Base-by-base conservation (phyloP, 2,888 invertebrate genomes). In the Eutolmus rufibarbis region DNA sequence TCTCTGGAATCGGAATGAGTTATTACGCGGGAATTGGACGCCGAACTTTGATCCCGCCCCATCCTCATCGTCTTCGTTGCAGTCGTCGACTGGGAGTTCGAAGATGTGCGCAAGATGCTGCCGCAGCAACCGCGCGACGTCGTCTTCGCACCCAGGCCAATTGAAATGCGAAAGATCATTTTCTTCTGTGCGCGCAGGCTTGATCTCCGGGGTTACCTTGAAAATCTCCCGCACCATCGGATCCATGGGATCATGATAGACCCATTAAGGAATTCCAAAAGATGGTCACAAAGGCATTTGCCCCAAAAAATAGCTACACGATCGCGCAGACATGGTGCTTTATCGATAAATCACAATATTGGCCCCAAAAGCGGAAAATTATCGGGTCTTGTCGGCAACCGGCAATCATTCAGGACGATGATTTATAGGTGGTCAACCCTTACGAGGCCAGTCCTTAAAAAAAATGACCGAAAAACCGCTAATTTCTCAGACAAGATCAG, bases 1-100 rank as follows among this genome's bases (percentile, higher is more conserved):
- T 87, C 84, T 84, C 40, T 66, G 76, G 86, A 88, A 87, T 77
- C 84, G 86, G 77, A 87, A 88, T 88, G 88, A 88, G 79, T 87
- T 88, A 88, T 88, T 88, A 82, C 57, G 84, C 66, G 84, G 74
- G 84, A 87, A 78, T 46, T 77, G 86, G 46, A 77, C 57, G 57
- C 86, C 78, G 77, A 86, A 28, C 77, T 86, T 86, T 86, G 86
- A 86, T 86, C 86, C 74, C 66, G n/a, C 51, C 51, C 51, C 43
- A 46, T 46, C 43, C 14, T 46, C 34, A 34, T 34, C 34, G 34
- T 34, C 34, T 34, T 34, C 34, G 34, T 34, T 12, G 12, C 3
- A 43, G 66, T 28, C 34, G 56, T 77, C 34, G 77, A 78, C 66
- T 78, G 56, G 23, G 77, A n/a, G n/a, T 51, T 51, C 51, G 51